Evolutionary conservation across 2,888 invertebrate genomes (phyloP).

Genomic region (Eupithecia abbreviata): DNA sequence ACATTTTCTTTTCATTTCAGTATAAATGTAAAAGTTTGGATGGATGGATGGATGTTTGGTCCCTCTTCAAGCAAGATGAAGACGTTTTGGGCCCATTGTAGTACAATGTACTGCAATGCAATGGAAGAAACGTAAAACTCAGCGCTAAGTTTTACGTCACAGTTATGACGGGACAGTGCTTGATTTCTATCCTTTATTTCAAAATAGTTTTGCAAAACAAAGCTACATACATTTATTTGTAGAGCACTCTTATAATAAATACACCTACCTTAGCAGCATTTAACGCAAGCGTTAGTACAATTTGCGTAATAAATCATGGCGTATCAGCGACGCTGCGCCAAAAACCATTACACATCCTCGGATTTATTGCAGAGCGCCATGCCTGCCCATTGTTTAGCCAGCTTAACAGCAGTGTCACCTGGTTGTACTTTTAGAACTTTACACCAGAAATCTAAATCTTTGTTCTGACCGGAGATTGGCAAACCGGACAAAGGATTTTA

Average conservation of each 20-base stretch:
- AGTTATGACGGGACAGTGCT: too few species aligned
- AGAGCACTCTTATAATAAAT: not conserved
- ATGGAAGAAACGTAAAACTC: too few species aligned
- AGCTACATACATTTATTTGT: not conserved
- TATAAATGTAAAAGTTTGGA: too few species aligned
- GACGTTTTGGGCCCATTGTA: too few species aligned
- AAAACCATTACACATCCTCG: constrained; percentile 38
- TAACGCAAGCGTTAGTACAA: constrained; percentile 16
- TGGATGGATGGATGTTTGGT: too few species aligned
- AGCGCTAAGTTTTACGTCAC: too few species aligned
- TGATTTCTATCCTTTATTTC: too few species aligned
- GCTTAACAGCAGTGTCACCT: constrained; percentile 7
- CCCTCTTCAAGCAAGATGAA: too few species aligned
- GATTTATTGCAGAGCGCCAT: constrained; percentile 34
- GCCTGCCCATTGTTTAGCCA: constrained; percentile 20
- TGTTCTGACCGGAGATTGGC: not conserved
- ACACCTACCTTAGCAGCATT: constrained; percentile 2
- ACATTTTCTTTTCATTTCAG: too few species aligned
- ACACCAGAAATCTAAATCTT: not conserved
- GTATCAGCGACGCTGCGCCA: constrained; percentile 38
- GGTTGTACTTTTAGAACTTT: not conserved
- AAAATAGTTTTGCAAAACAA: not conserved
- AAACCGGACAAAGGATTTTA: not conserved
- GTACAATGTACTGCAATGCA: too few species aligned
- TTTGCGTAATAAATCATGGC: constrained; percentile 38